Evolutionary conservation across 2,113 vertebrate species (phyloP), one percentile per base, ranked within the genome.

Genomic region (Entelurus aequoreus): DNA sequence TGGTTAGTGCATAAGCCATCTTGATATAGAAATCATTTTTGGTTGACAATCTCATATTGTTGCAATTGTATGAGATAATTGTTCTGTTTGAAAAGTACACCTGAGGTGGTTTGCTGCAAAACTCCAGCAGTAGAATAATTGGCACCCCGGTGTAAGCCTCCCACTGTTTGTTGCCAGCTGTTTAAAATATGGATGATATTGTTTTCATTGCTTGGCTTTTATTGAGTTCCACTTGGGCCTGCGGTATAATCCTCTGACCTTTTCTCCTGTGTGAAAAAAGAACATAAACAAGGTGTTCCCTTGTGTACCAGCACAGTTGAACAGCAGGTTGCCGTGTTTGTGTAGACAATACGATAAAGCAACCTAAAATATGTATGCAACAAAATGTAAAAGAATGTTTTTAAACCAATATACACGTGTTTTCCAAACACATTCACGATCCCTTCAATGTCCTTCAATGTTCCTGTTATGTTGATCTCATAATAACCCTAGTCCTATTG

Each of bases 141-240:
- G 87, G 89, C 89, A 89, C 88, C 77, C 84, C 75, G 68, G 85
- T 78, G 88, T 72, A 83, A 78, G 72, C 69, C 79, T 83, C 73
- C 81, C 85, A 78, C 80, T 79, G 87, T 85, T 81, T 83, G 74
- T 79, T 81, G 70, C 85, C 85, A 86, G 84, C 84, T 89, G 84
- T 85, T 90, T 91, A 87, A 89, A 90, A 91, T 90, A 89, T 90
- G 89, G 83, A 91, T 90, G 88, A 83, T 91, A 86, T 85, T 88
- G 86, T 89, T 90, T 87, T 85, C 84, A 86, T 86, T 83, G 86
- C 76, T 55, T 69, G 54, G 71, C 73, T 89, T 88, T 88, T 87
- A 87, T 88, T 88, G 82, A 88, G 86, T 89, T 88, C 88, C 84
- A 75, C 73, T 79, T 59, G 67, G 82, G 73, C 81, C 61, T 67